These are phyloP conservation scores for Chascanopsetta lugubris DNA, from an alignment of 2,113 vertebrate species.

Conservation along the genomic window DNA sequence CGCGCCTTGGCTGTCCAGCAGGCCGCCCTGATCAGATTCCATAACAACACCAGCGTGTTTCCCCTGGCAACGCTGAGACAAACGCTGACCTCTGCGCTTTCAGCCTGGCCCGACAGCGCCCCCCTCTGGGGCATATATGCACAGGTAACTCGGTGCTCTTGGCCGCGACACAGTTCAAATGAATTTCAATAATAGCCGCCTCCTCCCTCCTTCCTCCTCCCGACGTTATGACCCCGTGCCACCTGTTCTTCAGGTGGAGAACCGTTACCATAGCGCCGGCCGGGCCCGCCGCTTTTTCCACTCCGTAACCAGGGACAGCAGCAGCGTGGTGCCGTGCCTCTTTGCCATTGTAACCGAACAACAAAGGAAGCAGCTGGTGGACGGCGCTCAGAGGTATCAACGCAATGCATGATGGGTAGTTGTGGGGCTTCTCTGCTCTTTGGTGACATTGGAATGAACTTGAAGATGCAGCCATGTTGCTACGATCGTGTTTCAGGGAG, in stretches of 20 bases:
- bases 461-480: neutral
- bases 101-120: conserved; percentile 81
- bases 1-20: conserved; percentile 85
- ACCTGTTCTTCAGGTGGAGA: conserved; percentile 78
- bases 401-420: neutral
- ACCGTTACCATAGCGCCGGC: conserved; percentile 86
- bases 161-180: no score
- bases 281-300: conserved; percentile 89
- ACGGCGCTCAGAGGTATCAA: conserved; percentile 88
- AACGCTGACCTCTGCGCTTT: conserved; percentile 81
- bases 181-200: no score
- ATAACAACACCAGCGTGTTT: conserved; percentile 81
- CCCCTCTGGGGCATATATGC: conserved; percentile 88
- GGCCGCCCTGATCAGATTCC: conserved; percentile 83
- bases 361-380: conserved; percentile 87
- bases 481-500: neutral
- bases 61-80: conserved; percentile 86
- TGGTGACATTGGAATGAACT: neutral
- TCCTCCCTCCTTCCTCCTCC: neutral
- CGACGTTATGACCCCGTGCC: neutral
- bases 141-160: conserved; percentile 73
- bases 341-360: conserved; percentile 92
- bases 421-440: neutral
- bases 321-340: conserved; percentile 86
- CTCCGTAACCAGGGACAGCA: conserved; percentile 75